Conservation (phyloP, 2,888 invertebrate species). For the Plemyria rubiginata region DNA sequence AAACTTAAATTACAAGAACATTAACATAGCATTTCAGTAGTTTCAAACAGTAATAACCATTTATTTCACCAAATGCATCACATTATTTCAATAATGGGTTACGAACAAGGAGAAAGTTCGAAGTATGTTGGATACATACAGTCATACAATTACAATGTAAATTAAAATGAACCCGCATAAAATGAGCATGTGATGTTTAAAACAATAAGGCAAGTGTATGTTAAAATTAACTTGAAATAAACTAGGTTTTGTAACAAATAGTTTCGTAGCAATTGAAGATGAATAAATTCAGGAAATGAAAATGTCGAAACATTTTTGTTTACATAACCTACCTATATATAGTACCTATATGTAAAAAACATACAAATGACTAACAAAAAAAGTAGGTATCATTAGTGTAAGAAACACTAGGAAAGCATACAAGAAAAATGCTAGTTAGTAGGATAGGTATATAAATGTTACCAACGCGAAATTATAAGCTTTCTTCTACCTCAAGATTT, state of each 20-base stretch:
- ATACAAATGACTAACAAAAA: no score
- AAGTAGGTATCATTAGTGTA: no score
- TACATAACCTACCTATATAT: no score
- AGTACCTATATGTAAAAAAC: no score
- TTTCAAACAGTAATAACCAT: slow-evolving; percentile 1
- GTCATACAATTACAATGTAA: slow-evolving; percentile 40
- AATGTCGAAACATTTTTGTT: no score
- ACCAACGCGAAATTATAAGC: background rate
- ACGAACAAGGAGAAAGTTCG: slow-evolving; percentile 34
- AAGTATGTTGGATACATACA: slow-evolving; percentile 23
- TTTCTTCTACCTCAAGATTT: slow-evolving; percentile 17
- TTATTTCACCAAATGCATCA: slow-evolving; percentile 9
- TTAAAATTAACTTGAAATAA: slow-evolving; percentile 1
- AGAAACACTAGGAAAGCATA: no score
- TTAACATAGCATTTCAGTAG: background rate
- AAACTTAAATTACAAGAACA: background rate
- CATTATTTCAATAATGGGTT: slow-evolving; percentile 35
- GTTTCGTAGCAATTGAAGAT: no score
- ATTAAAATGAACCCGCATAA: slow-evolving; percentile 35
- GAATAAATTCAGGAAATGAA: no score
- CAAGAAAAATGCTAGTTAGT: no score
- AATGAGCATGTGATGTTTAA: slow-evolving; percentile 22
- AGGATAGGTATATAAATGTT: slow-evolving; percentile 7
- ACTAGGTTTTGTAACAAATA: background rate
- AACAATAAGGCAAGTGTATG: background rate